A percentile compares a stretch with the other conserved stretches of the same genome.
phyloP scores from a whole-genome alignment of 2,113 vertebrate species.

The Mionectes macconnelli region DNA sequence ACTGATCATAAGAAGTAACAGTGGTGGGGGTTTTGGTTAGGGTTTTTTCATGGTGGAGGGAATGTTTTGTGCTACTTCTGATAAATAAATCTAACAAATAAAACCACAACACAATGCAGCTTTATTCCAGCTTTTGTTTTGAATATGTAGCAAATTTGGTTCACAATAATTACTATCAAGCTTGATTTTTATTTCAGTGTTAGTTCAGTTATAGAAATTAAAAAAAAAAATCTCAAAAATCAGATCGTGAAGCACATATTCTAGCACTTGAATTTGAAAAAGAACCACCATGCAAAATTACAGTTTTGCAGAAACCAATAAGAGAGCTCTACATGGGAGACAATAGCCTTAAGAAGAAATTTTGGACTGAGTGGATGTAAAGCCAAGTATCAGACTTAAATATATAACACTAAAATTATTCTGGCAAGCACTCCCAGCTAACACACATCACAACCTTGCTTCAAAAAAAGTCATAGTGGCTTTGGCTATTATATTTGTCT shows the following conservation, averaged over 20 bases:
- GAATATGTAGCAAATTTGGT: background rate
- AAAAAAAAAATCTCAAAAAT: background rate
- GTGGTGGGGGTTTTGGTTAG: fast-evolving
- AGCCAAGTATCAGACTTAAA: background rate
- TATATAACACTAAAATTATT: background rate
- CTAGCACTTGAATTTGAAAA: background rate
- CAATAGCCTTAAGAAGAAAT: background rate
- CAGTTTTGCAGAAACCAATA: background rate
- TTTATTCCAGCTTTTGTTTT: background rate
- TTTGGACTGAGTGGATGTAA: background rate
- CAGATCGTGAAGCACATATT: background rate
- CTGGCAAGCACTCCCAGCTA: background rate
- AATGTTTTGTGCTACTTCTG: background rate
- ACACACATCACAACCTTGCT: background rate
- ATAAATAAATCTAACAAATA: background rate
- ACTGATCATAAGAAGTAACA: background rate
- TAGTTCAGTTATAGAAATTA: background rate
- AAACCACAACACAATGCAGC: background rate
- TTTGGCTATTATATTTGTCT: background rate
- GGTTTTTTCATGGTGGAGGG: background rate
- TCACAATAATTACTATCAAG: background rate
- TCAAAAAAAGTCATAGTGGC: background rate
- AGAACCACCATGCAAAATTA: background rate
- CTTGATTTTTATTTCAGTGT: background rate
- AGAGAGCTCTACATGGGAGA: background rate